Conservation (phyloP, 2,797 vertebrate genomes). For the Pipistrellus kuhlii region DNA sequence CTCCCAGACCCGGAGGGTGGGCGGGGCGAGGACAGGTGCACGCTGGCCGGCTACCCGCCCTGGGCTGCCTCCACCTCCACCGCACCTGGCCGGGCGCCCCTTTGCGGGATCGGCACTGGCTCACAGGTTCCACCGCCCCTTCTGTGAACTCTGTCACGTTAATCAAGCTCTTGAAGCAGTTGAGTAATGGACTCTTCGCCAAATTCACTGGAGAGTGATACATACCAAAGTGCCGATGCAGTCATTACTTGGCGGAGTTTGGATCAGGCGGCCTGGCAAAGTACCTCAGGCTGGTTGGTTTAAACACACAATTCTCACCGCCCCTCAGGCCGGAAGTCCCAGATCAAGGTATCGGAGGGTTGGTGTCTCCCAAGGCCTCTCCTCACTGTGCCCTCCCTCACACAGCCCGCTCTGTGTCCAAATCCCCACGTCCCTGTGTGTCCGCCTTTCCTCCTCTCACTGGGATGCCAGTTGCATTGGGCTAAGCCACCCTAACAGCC, state of each 20-base stretch:
- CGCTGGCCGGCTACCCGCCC: not conserved
- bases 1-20: not conserved
- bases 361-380: not conserved
- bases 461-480: not conserved
- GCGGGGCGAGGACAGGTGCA: not conserved
- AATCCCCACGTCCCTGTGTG: not conserved
- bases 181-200: not conserved
- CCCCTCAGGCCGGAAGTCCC: not conserved
- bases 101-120: not conserved
- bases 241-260: not conserved
- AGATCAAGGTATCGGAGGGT: not conserved
- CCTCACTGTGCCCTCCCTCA: not conserved
- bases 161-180: not conserved
- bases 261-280: not conserved
- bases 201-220: not conserved
- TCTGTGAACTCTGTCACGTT: not conserved
- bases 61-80: not conserved
- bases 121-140: not conserved
- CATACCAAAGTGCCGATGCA: not conserved
- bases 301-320: not conserved
- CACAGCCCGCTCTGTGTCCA: not conserved
- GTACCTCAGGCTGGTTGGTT: not conserved
- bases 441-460: not conserved
- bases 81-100: not conserved
- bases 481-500: not conserved